Percentiles rank a stretch among this genome's conserved stretches.
Evolutionary conservation across 2,888 invertebrate genomes (phyloP).

Genomic region (Drosophila recens): DNA sequence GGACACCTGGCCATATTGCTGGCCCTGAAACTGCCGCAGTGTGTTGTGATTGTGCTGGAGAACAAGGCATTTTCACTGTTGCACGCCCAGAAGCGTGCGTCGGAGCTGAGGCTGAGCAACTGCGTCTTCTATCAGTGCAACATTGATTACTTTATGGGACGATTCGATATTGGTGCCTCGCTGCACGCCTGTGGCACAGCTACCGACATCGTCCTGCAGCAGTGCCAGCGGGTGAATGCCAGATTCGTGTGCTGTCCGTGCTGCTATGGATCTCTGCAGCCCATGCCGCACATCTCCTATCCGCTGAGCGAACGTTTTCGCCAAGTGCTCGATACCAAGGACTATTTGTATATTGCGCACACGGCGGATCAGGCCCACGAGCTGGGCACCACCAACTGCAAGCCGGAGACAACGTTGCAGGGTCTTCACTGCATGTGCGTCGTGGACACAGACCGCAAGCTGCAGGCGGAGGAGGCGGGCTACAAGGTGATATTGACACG

Average conservation of each 20-base stretch:
- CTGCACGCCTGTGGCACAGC: conserved; percentile 98
- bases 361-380: conserved; percentile 96
- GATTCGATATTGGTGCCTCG: conserved; percentile 94
- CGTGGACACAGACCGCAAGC: conserved; percentile 93
- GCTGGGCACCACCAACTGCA: conserved; percentile 83
- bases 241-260: conserved; percentile 96
- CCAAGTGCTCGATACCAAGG: conserved; percentile 85
- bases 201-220: conserved; percentile 95
- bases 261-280: conserved; percentile 95
- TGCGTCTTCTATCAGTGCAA: conserved; percentile 94
- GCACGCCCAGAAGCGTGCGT: conserved; percentile 90
- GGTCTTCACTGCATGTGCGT: conserved; percentile 95
- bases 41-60: conserved; percentile 93
- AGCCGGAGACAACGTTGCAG: conserved; percentile 86
- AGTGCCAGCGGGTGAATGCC: conserved; percentile 91
- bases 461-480: conserved; percentile 90
- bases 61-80: conserved; percentile 95
- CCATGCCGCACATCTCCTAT: conserved; percentile 91
- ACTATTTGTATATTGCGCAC: conserved; percentile 93
- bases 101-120: conserved; percentile 89
- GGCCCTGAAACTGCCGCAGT: conserved; percentile 92
- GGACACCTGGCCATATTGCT: conserved; percentile 96
- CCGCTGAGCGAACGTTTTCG: conserved; percentile 91
- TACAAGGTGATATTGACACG: conserved; percentile 92
- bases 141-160: conserved; percentile 93